Percentiles rank a stretch among this genome's conserved stretches.
Evolutionary conservation across 1,140 invertebrate species (phyloP).

Genomic region (Bradynema listronoti): DNA sequence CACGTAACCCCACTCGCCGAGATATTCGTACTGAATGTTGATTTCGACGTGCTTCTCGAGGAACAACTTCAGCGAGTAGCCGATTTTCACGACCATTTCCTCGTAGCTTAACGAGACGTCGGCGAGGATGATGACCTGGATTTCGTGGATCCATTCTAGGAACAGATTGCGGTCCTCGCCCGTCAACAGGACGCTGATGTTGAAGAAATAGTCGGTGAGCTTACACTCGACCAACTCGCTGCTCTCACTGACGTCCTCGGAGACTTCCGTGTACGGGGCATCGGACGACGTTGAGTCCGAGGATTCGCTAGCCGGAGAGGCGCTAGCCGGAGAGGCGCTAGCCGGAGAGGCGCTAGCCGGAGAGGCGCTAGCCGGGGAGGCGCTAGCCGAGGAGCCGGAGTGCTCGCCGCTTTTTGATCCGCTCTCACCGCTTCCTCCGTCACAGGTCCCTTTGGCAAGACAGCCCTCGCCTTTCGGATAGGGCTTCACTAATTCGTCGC

Average conservation of each 20-base stretch:
- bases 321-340: not conserved
- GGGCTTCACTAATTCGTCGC: not conserved
- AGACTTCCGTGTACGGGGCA: not conserved
- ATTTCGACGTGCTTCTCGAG: constrained; percentile 17
- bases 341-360: not conserved
- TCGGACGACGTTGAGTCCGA: not conserved
- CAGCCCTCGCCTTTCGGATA: not conserved
- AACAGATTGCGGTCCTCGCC: not conserved
- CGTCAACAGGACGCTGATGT: not conserved
- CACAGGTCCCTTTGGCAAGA: too few relatives aligned
- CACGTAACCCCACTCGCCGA: constrained; percentile 14
- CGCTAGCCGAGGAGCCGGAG: not conserved
- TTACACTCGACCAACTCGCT: not conserved
- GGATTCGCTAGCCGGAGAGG: not conserved
- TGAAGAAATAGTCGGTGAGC: not conserved
- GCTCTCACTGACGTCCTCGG: too few relatives aligned
- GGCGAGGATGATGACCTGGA: constrained; percentile 7
- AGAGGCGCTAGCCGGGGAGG: not conserved
- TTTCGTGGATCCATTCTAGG: constrained; percentile 1
- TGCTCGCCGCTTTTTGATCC: not conserved
- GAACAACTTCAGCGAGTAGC: constrained; percentile 7
- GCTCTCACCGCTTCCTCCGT: not conserved
- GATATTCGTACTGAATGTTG: constrained; percentile 6
- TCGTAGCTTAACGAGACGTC: not conserved
- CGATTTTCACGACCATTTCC: constrained; percentile 5